phyloP scores from a whole-genome alignment of 2,797 vertebrate genomes.

The Notoglanidium macrostoma region DNA sequence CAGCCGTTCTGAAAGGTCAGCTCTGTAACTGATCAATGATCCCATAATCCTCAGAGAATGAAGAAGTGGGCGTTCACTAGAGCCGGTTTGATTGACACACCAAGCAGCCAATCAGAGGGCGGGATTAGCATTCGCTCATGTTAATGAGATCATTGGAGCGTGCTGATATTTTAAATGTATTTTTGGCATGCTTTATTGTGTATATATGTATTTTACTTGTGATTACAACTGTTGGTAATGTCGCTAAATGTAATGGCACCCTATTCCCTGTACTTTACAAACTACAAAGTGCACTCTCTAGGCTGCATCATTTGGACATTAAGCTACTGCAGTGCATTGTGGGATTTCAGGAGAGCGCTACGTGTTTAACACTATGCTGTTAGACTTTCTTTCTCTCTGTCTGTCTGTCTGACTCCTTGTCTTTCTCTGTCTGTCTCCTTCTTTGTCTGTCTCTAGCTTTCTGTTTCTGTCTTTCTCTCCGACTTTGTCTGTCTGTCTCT shows the following conservation, averaged over 20 bases:
- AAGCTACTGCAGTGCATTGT: not conserved
- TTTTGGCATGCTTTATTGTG: not conserved
- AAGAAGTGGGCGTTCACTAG: not conserved
- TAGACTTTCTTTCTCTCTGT: not conserved
- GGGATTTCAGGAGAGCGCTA: not conserved
- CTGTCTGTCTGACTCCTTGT: not conserved
- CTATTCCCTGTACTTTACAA: not conserved
- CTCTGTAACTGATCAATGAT: constrained; percentile 8
- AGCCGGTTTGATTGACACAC: constrained; percentile 15
- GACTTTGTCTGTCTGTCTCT: not conserved
- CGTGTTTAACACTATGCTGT: not conserved
- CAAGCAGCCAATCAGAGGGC: constrained; percentile 27
- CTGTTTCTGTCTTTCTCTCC: not conserved
- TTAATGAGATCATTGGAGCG: not conserved
- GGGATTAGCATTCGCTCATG: not conserved
- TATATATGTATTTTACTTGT: too few species aligned
- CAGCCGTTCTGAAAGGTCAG: not conserved
- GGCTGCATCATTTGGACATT: not conserved
- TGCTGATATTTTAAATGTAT: not conserved
- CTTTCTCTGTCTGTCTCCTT: not conserved
- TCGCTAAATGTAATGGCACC: not conserved
- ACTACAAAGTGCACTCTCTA: not conserved
- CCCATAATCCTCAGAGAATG: not conserved
- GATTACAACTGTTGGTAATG: not conserved
- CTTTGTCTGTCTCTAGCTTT: too few species aligned